phyloP scores from a whole-genome alignment of 2,888 invertebrate species.

The Brachyptera putata region DNA sequence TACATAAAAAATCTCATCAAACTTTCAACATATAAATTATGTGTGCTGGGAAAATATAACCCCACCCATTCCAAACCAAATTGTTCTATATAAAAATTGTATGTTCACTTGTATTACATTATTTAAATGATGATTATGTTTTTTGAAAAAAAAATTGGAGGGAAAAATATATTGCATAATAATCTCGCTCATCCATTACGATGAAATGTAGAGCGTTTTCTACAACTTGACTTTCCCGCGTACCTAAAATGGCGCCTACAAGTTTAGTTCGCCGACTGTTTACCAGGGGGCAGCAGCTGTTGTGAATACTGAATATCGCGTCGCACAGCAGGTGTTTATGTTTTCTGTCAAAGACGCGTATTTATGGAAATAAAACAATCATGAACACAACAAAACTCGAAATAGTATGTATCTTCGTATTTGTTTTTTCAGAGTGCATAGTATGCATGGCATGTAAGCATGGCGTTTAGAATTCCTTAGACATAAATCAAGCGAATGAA shows the following conservation, averaged over 20 bases:
- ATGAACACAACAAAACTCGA: slow-evolving; percentile 31
- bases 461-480: slow-evolving; percentile 13
- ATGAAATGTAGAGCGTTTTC: too few species aligned
- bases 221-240: slow-evolving; percentile 8
- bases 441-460: slow-evolving; percentile 21
- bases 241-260: not conserved
- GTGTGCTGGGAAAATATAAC: too few species aligned
- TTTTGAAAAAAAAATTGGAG: too few species aligned
- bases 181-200: too few species aligned
- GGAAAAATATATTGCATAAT: too few species aligned
- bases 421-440: slow-evolving; percentile 22
- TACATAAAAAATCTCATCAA: too few species aligned
- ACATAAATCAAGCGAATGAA: slow-evolving; percentile 13
- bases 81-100: too few species aligned
- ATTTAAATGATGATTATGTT: too few species aligned
- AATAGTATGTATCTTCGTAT: slow-evolving; percentile 30
- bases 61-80: too few species aligned
- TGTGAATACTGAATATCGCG: not conserved
- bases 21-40: too few species aligned
- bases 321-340: slow-evolving; percentile 25
- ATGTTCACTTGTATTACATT: too few species aligned
- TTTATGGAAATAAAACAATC: slow-evolving; percentile 34
- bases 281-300: not conserved
- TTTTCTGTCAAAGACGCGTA: slow-evolving; percentile 35
- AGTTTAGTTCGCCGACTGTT: not conserved